A percentile compares a stretch with the other conserved stretches of the same genome.
Evolutionary conservation across 2,113 vertebrate genomes (phyloP).

Genomic region (Lophius piscatorius): DNA sequence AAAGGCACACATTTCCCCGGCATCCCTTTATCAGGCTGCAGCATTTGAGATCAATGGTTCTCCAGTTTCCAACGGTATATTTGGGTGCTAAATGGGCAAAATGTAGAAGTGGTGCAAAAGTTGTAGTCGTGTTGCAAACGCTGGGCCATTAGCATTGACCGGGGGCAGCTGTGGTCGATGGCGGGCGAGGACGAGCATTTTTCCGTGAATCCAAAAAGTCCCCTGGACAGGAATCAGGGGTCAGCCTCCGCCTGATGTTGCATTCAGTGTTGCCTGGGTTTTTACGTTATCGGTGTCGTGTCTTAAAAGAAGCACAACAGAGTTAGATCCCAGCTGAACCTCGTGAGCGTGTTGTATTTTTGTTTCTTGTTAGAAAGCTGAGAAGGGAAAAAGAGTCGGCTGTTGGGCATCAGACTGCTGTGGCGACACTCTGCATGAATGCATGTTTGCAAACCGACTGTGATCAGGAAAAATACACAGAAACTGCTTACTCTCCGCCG

Average conservation of each 20-base stretch:
- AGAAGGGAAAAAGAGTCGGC: not conserved
- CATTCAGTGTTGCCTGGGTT: not conserved
- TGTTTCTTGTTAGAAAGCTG: not conserved
- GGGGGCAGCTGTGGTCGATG: conserved; percentile 1
- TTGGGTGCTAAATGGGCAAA: conserved; percentile 9
- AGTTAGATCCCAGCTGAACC: not conserved
- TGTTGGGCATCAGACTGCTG: not conserved
- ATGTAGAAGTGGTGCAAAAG: conserved; percentile 20
- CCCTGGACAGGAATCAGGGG: conserved; percentile 38
- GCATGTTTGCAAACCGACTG: conserved; percentile 1
- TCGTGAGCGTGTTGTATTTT: conserved; percentile 18
- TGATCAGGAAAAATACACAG: conserved; percentile 2
- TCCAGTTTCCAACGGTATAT: not conserved
- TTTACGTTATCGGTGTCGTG: not conserved
- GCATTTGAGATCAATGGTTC: too few relatives aligned
- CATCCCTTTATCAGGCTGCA: too few relatives aligned
- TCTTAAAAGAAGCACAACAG: too few relatives aligned
- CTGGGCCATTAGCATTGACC: conserved; percentile 47
- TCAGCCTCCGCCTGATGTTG: conserved; percentile 19
- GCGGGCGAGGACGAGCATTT: conserved; percentile 4
- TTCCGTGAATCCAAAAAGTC: conserved; percentile 29
- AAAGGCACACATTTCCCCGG: too few relatives aligned
- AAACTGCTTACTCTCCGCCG: conserved; percentile 13
- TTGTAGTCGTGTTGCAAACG: conserved; percentile 2
- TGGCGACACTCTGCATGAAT: not conserved